These are phyloP conservation scores for Fragum fragum DNA, from an alignment of 2,888 invertebrate genomes.

Conservation along the genomic window DNA sequence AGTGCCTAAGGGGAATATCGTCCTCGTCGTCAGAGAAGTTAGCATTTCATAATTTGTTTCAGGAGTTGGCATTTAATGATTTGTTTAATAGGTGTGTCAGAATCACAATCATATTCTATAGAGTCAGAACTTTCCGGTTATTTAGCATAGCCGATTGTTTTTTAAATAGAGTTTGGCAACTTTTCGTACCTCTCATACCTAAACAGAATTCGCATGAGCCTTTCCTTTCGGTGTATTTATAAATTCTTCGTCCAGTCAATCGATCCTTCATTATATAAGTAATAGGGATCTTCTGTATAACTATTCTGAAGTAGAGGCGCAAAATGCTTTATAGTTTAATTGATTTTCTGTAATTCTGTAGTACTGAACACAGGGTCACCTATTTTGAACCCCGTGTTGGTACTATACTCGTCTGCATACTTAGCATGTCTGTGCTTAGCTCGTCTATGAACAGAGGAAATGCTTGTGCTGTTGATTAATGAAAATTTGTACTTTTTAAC, in stretches of 20 bases:
- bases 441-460: slow-evolving; percentile 45
- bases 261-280: slow-evolving; percentile 2
- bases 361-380: slow-evolving; percentile 19
- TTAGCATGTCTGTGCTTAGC: slow-evolving; percentile 52
- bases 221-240: too few relatives aligned
- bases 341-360: slow-evolving; percentile 43
- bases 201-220: slow-evolving; percentile 1
- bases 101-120: background rate
- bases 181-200: background rate
- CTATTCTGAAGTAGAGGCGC: background rate
- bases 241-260: too few relatives aligned
- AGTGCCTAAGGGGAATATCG: too few relatives aligned
- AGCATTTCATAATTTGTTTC: too few relatives aligned
- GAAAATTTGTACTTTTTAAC: slow-evolving; percentile 26
- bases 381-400: slow-evolving; percentile 34
- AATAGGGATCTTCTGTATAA: background rate
- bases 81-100: background rate
- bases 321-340: too few relatives aligned
- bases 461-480: too few relatives aligned
- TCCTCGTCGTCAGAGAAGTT: too few relatives aligned
- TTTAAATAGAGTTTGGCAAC: too few relatives aligned
- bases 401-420: slow-evolving; percentile 55
- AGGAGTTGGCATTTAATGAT: too few relatives aligned
- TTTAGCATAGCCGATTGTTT: too few relatives aligned
- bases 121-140: too few relatives aligned